phyloP scores from a whole-genome alignment of 2,113 vertebrate genomes.

The Dascyllus trimaculatus region DNA sequence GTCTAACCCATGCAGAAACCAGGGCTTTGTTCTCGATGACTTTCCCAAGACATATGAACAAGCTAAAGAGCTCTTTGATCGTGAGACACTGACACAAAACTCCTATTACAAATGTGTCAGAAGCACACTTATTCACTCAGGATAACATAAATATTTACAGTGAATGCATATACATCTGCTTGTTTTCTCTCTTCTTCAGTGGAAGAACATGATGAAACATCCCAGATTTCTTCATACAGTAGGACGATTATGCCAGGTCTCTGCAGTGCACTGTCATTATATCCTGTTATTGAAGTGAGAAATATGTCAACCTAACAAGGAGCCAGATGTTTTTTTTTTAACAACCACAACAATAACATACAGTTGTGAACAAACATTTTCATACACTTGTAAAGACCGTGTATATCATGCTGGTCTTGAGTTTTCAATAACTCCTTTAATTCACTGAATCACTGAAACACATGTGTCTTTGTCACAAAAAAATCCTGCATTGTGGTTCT shows the following conservation, averaged over 20 bases:
- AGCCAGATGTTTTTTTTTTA: too few species aligned
- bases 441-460: too few species aligned
- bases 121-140: background rate
- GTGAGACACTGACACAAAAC: conserved; percentile 76
- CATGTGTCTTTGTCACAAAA: too few species aligned
- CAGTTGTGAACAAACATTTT: too few species aligned
- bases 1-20: conserved; percentile 92
- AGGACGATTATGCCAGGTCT: conserved; percentile 88
- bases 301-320: background rate
- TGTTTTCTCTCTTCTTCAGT: conserved; percentile 55
- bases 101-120: background rate
- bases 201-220: conserved; percentile 79
- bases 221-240: conserved; percentile 75
- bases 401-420: too few species aligned
- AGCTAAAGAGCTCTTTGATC: conserved; percentile 88
- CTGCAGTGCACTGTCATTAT: background rate
- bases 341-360: too few species aligned
- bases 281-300: background rate
- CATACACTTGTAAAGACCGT: too few species aligned
- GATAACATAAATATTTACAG: background rate
- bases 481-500: too few species aligned
- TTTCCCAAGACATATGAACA: conserved; percentile 91
- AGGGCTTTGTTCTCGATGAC: conserved; percentile 93
- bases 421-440: too few species aligned
- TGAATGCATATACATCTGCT: too few species aligned